Evolutionary conservation across 2,113 vertebrate species (phyloP).

Genomic region (Amblyornis subalaris): DNA sequence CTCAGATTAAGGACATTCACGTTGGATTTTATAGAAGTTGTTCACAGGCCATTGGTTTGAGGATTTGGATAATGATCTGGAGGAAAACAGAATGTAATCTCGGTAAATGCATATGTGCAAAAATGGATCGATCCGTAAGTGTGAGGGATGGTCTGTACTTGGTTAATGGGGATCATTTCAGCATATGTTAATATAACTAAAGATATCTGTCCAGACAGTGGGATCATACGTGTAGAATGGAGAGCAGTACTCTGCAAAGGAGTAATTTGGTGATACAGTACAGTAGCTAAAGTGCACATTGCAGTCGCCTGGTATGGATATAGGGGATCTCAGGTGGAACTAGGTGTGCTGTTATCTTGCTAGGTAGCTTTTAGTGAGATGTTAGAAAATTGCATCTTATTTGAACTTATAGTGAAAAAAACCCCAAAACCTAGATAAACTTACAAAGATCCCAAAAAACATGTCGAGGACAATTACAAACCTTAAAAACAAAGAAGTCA

Average conservation of each 20-base stretch:
- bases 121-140: not conserved
- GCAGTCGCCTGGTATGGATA: not conserved
- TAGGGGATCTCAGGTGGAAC: not conserved
- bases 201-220: not conserved
- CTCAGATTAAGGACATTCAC: not conserved
- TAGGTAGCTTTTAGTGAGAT: not conserved
- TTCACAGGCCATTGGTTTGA: slow-evolving; percentile 31
- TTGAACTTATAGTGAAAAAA: not conserved
- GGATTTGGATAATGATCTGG: slow-evolving; percentile 8
- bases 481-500: not conserved
- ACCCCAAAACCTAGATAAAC: rapidly evolving
- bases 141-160: not conserved
- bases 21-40: not conserved
- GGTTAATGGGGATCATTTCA: not conserved
- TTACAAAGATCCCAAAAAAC: not conserved
- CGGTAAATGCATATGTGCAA: not conserved
- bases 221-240: not conserved
- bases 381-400: not conserved
- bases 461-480: not conserved
- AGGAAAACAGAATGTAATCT: not conserved
- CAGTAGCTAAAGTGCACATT: not conserved
- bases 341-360: not conserved
- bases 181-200: not conserved
- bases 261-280: not conserved
- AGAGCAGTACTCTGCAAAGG: not conserved